phyloP scores from a whole-genome alignment of 2,113 vertebrate genomes.

The Scopus umbretta region DNA sequence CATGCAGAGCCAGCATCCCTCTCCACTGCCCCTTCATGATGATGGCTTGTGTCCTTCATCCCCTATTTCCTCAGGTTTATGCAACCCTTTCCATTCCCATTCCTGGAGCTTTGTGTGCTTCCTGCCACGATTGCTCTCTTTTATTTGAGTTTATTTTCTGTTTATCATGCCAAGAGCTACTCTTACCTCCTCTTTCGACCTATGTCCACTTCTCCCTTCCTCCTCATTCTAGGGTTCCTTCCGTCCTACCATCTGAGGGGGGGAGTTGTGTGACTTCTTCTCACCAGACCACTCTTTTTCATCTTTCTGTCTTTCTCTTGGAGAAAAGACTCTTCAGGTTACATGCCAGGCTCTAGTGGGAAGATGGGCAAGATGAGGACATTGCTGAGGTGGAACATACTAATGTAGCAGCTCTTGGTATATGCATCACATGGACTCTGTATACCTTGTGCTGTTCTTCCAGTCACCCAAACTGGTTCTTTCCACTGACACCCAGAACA shows the following conservation, averaged over 20 bases:
- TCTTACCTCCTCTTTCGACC: not conserved
- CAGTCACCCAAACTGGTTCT: not conserved
- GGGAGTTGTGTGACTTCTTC: not conserved
- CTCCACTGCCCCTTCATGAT: not conserved
- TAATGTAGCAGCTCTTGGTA: not conserved
- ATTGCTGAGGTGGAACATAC: not conserved
- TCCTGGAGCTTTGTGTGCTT: not conserved
- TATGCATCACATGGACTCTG: not conserved
- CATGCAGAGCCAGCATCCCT: constrained; percentile 28
- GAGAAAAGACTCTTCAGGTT: not conserved
- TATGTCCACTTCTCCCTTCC: not conserved
- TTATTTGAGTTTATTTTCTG: constrained; percentile 42
- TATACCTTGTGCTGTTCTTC: not conserved
- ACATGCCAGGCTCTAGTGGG: not conserved
- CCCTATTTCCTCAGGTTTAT: not conserved
- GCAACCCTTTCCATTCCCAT: constrained; percentile 6
- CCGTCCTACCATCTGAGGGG: not conserved
- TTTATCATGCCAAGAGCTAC: not conserved
- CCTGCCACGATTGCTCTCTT: not conserved
- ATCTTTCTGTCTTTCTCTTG: constrained; percentile 20
- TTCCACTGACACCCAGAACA: not conserved
- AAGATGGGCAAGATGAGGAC: not conserved
- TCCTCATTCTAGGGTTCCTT: not conserved
- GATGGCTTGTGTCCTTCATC: not conserved
- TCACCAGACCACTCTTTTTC: not conserved